Evolutionary conservation across 2,113 vertebrate genomes (phyloP), one percentile per base, ranked within the genome.

Genomic region (Pomatostomus ruficeps): DNA sequence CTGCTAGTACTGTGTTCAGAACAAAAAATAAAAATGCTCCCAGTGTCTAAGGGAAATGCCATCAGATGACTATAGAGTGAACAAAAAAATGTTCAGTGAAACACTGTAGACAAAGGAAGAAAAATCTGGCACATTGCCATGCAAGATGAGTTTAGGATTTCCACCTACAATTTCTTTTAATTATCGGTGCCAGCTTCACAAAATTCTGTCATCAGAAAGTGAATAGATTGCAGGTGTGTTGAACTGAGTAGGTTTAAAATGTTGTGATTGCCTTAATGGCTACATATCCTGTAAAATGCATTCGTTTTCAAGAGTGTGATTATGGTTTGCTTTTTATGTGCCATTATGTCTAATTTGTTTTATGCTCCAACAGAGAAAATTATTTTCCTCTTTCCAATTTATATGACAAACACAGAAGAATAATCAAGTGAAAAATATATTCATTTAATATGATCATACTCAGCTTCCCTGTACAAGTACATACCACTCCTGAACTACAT

Each of bases 341-440:
- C 67, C 91, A 98, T 97, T 98, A 97, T 92, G 96, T 96, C 95
- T 97, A 97, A 98, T 98, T 97, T 97, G 95, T 89, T 97, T 97
- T 96, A 97, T 97, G 93, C 73, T 97, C 62, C 90, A 97, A 91
- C 89, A 97, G 95, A 94, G 95, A 97, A 98, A 98, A 98, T 97
- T 91, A 97, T 97, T 98, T 97, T 92, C 85, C 76, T 97, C 46
- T 83, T 88, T 97, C 80, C 85, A 96, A 94, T 97, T 97, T 96
- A 93, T 95, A 93, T 91, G 94, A 96, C 94, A 98, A 97, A 95
- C 63, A 96, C 42, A 95, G 92, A 97, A 94, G 79, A 97, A 97
- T 97, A 97, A 88, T 97, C 86, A 96, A 95, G 51, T 94, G 65
- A 93, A 92, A 97, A 95, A 86, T 87, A 91, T 92, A 96, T 93